Conservation (phyloP, 2,888 invertebrate genomes). For the Habroteleia sp. region DNA sequence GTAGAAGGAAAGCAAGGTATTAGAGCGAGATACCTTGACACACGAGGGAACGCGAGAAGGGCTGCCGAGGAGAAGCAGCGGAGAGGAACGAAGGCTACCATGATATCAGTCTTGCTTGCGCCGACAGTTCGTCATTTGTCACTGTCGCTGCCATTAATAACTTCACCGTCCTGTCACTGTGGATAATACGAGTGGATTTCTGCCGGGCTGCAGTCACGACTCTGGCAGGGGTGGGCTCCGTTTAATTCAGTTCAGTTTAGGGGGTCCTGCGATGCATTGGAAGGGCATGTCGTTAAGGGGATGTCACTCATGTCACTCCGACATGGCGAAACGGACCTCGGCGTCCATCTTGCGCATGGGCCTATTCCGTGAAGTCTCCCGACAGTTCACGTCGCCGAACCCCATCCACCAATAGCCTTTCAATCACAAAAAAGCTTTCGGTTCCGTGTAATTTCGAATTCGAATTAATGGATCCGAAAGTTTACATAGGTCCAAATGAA, state of each 20-base stretch:
- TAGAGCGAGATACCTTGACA: conserved; percentile 43
- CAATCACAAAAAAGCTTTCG: conserved; percentile 16
- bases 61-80: conserved; percentile 66
- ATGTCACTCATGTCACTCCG: conserved; percentile 79
- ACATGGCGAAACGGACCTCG: conserved; percentile 74
- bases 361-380: conserved; percentile 32
- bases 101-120: conserved; percentile 82
- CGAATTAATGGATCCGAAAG: conserved; percentile 14
- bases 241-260: conserved; percentile 76
- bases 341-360: conserved; percentile 72
- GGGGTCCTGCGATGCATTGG: conserved; percentile 78
- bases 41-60: conserved; percentile 63
- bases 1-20: conserved; percentile 39
- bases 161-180: conserved; percentile 81
- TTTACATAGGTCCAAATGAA: conserved; percentile 11
- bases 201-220: conserved; percentile 70
- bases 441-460: conserved; percentile 41
- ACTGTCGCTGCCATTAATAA: conserved; percentile 81
- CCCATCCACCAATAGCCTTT: conserved; percentile 14
- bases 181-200: conserved; percentile 81
- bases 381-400: conserved; percentile 3
- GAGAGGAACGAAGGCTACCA: conserved; percentile 79
- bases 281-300: conserved; percentile 80
- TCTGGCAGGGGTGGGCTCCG: conserved; percentile 61
- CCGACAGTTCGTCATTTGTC: conserved; percentile 82